Percentiles rank a stretch among this genome's conserved stretches.
These are phyloP conservation scores for Ormyrus pomaceus DNA, from an alignment of 2,888 invertebrate genomes.

Conservation along the genomic window DNA sequence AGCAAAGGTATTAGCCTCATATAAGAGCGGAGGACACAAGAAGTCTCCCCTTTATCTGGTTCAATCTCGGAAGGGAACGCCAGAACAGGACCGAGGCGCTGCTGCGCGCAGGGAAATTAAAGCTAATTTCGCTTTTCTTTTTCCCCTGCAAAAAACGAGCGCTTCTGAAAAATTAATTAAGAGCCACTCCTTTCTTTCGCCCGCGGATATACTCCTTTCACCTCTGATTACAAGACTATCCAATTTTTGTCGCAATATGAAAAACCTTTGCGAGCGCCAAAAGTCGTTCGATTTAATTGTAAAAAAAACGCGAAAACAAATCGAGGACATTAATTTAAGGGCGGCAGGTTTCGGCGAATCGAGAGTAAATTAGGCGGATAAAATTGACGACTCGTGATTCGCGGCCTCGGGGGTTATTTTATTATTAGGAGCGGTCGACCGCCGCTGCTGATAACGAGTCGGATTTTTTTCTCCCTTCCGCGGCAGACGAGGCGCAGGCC, in stretches of 20 bases:
- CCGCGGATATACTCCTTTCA: too few species aligned
- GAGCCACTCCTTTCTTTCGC: slow-evolving; percentile 24
- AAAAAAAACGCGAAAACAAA: neutral
- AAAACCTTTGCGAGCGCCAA: too few species aligned
- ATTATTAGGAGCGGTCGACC: slow-evolving; percentile 29
- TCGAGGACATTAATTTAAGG: slow-evolving; percentile 15
- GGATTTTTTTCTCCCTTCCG: neutral
- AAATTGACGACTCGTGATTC: slow-evolving; percentile 33
- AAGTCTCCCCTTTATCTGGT: slow-evolving; percentile 33
- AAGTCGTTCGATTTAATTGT: too few species aligned
- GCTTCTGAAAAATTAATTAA: slow-evolving; percentile 48
- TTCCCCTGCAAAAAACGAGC: neutral
- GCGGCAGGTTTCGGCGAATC: neutral
- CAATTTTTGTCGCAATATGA: too few species aligned
- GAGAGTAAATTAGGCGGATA: slow-evolving; percentile 41
- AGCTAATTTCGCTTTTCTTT: slow-evolving; percentile 52
- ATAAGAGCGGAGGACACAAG: slow-evolving; percentile 19
- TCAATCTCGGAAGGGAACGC: slow-evolving; percentile 44
- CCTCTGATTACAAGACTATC: too few species aligned
- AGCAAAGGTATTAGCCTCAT: neutral
- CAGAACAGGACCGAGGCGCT: neutral
- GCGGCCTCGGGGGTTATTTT: slow-evolving; percentile 16
- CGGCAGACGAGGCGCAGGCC: neutral
- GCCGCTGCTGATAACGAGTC: neutral
- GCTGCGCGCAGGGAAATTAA: slow-evolving; percentile 32